Conservation (phyloP, 2,888 invertebrate species). For the Epirrhoe tristata region DNA sequence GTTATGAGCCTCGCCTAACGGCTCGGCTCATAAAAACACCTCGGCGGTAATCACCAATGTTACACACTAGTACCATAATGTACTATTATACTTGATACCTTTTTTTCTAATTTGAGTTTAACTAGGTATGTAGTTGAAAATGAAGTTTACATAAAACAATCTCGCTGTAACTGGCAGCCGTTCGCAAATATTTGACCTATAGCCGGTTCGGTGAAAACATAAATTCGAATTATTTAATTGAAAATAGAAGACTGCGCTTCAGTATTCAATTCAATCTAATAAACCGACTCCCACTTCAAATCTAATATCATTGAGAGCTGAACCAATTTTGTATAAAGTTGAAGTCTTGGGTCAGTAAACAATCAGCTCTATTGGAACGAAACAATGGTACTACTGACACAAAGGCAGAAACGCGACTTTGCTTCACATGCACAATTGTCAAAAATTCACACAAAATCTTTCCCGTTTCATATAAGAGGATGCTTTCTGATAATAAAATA, state of each 20-base stretch:
- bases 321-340: conserved; percentile 17
- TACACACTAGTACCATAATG: no score
- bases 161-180: neutral
- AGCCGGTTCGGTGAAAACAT: neutral
- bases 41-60: no score
- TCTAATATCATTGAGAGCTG: conserved; percentile 25
- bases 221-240: neutral
- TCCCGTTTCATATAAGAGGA: no score
- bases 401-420: neutral
- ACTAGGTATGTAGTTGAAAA: no score
- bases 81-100: no score
- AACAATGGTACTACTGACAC: neutral
- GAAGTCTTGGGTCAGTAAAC: conserved; percentile 17
- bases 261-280: conserved; percentile 18
- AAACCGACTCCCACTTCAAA: conserved; percentile 20
- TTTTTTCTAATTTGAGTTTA: no score
- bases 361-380: conserved; percentile 18
- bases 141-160: no score
- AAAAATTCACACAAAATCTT: no score
- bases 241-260: conserved; percentile 7
- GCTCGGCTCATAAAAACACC: no score
- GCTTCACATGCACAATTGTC: neutral
- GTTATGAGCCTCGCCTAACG: no score
- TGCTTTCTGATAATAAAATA: no score
- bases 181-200: neutral